phyloP scores from a whole-genome alignment of 2,888 invertebrate species.

The Bombylius major region DNA sequence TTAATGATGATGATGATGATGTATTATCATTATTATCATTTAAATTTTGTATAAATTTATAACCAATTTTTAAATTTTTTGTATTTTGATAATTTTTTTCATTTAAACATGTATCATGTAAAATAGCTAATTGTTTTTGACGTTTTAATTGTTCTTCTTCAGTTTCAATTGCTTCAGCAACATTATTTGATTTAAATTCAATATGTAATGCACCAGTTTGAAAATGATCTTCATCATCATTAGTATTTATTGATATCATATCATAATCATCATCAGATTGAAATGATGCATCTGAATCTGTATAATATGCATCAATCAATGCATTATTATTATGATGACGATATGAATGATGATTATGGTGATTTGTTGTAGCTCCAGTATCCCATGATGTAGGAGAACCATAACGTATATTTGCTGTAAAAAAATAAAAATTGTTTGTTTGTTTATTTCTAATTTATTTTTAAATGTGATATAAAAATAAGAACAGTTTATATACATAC shows the following conservation, averaged over 20 bases:
- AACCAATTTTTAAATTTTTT: constrained; percentile 33
- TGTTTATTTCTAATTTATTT: neutral
- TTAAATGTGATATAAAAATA: neutral
- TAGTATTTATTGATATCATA: constrained; percentile 35
- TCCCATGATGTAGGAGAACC: constrained; percentile 37
- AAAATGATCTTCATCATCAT: constrained; percentile 35
- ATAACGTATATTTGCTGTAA: constrained; percentile 24
- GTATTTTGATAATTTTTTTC: constrained; percentile 34
- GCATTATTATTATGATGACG: neutral
- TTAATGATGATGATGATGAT: neutral
- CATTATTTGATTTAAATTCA: constrained; percentile 71
- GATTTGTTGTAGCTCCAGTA: constrained; percentile 17
- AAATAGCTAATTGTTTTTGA: constrained; percentile 32
- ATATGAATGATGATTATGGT: constrained; percentile 1
- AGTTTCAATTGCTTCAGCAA: constrained; percentile 72
- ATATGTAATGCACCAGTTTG: constrained; percentile 52
- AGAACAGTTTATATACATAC: constrained; percentile 23
- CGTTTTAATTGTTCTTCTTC: constrained; percentile 37
- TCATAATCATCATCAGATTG: constrained; percentile 40
- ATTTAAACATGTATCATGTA: constrained; percentile 32
- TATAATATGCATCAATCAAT: constrained; percentile 9
- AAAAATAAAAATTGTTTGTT: neutral
- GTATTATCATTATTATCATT: constrained; percentile 9
- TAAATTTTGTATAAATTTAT: constrained; percentile 22
- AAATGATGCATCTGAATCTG: constrained; percentile 43